phyloP scores from a whole-genome alignment of 2,113 vertebrate species.

The Raphicerus campestris region DNA sequence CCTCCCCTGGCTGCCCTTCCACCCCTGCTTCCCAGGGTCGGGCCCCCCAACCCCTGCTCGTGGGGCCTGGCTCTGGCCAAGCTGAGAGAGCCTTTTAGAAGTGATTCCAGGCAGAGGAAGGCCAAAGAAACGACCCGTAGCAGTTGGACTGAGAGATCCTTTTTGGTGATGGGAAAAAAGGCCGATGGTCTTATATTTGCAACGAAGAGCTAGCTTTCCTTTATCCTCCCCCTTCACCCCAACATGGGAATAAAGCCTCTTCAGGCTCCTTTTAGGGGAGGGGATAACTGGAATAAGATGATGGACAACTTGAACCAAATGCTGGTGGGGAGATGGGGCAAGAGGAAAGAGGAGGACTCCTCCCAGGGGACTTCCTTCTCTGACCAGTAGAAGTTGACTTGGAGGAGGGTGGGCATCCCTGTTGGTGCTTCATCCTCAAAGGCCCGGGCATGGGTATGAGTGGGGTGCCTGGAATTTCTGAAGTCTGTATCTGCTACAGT shows the following conservation, averaged over 20 bases:
- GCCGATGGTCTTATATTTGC: neutral
- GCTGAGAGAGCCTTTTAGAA: neutral
- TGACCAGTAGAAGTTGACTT: neutral
- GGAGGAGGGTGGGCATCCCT: neutral
- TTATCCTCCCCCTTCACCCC: too few species aligned
- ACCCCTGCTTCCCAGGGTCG: neutral
- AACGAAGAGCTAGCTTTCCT: neutral
- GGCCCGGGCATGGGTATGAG: fast-evolving
- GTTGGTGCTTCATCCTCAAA: neutral
- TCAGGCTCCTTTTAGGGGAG: neutral
- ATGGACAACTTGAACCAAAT: neutral
- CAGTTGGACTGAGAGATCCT: neutral
- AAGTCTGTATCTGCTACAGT: fast-evolving
- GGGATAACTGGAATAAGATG: neutral
- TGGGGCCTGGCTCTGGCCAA: neutral
- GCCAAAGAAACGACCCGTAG: neutral
- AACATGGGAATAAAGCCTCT: neutral
- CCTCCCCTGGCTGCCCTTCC: neutral
- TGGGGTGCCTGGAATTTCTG: neutral
- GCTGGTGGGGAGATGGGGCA: neutral
- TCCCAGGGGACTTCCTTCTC: neutral
- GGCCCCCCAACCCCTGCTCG: too few species aligned
- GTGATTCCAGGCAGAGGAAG: neutral
- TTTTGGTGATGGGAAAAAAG: neutral
- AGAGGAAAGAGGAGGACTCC: neutral